Conservation (phyloP, 1,140 invertebrate genomes). For the Copidosoma floridanum region DNA sequence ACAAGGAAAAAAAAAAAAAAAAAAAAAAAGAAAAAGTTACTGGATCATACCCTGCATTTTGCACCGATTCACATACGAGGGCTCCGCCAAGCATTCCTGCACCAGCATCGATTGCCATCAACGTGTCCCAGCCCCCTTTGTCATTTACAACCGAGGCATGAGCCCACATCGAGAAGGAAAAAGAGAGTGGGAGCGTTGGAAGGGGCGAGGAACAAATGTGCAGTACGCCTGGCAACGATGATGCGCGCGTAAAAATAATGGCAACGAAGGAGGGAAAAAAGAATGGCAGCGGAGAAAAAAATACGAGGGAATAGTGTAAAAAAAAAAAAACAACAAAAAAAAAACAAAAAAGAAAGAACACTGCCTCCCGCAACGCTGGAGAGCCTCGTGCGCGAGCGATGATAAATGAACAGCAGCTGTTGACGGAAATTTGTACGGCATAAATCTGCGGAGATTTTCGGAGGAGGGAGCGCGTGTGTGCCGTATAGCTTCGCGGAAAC, state of each 20-base stretch:
- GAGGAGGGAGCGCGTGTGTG: too few species aligned
- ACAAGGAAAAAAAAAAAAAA: too few species aligned
- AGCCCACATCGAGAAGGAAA: not conserved
- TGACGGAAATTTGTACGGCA: conserved; percentile 26
- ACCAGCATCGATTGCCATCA: not conserved
- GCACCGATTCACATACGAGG: not conserved
- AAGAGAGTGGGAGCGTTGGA: not conserved
- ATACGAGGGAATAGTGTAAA: too few species aligned
- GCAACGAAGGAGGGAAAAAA: not conserved
- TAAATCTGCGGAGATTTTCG: conserved; percentile 23
- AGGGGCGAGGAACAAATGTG: not conserved
- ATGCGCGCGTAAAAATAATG: conserved; percentile 5
- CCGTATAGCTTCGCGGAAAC: not conserved
- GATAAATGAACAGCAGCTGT: conserved; percentile 24
- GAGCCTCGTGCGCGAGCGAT: conserved; percentile 1
- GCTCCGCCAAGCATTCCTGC: too few species aligned
- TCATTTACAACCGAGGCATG: not conserved
- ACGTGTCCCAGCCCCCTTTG: not conserved
- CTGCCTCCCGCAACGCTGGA: too few species aligned
- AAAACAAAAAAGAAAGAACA: not conserved
- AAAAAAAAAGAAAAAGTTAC: too few species aligned
- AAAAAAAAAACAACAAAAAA: too few species aligned
- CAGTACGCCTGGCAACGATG: not conserved
- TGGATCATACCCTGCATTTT: too few species aligned
- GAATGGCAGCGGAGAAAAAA: not conserved